Conservation (phyloP, 2,797 vertebrate genomes). For the Clamator glandarius region DNA sequence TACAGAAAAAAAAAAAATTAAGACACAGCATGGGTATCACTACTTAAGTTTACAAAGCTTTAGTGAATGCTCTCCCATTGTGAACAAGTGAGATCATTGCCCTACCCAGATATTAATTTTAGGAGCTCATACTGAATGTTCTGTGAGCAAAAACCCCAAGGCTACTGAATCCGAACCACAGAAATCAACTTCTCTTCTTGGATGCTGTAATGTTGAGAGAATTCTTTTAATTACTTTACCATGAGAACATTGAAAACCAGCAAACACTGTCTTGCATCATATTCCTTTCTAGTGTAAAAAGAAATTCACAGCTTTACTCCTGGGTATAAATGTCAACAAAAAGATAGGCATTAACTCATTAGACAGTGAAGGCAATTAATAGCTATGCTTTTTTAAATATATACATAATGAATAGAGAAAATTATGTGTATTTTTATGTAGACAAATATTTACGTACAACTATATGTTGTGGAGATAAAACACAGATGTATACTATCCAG, state of each 20-base stretch:
- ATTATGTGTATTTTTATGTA: background rate
- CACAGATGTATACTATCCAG: background rate
- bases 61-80: background rate
- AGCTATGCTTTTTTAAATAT: background rate
- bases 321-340: background rate
- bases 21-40: background rate
- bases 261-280: background rate
- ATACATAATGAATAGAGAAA: background rate
- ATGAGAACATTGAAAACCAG: background rate
- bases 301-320: background rate
- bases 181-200: background rate
- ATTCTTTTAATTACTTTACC: background rate
- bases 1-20: background rate
- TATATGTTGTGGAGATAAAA: background rate
- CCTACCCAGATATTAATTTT: slow-evolving; percentile 9
- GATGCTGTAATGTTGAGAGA: background rate
- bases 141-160: background rate
- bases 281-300: background rate
- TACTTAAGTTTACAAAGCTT: background rate
- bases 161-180: background rate
- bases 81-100: slow-evolving; percentile 1
- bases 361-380: background rate
- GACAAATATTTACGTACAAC: background rate
- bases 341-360: background rate
- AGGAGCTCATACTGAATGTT: background rate